These are phyloP conservation scores for Mormyrus lacerda DNA, from an alignment of 2,113 vertebrate species.

Conservation along the genomic window DNA sequence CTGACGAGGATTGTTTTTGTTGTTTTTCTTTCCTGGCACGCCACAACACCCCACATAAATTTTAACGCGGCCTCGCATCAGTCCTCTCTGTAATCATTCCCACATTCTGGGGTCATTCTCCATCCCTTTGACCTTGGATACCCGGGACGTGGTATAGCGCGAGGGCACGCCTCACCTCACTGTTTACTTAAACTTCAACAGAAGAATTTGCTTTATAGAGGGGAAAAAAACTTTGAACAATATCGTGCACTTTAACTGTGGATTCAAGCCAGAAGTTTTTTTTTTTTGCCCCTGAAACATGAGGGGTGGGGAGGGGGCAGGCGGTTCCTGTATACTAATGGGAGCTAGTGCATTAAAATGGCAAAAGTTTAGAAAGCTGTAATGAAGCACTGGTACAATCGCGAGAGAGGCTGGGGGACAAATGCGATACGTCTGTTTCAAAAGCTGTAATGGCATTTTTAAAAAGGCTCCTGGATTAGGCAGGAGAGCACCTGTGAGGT, in stretches of 20 bases:
- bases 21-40: constrained; percentile 25
- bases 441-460: neutral
- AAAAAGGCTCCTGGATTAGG: neutral
- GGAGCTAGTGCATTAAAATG: neutral
- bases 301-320: neutral
- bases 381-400: neutral
- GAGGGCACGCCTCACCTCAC: neutral
- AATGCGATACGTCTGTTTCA: neutral
- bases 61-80: constrained; percentile 38
- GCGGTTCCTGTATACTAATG: neutral
- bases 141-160: neutral
- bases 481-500: neutral
- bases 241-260: neutral
- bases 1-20: constrained; percentile 20
- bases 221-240: neutral
- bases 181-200: neutral
- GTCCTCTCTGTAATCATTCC: constrained; percentile 24
- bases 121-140: constrained; percentile 5
- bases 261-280: neutral
- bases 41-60: constrained; percentile 32
- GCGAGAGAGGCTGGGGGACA: neutral
- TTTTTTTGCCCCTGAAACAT: neutral
- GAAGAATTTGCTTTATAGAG: neutral
- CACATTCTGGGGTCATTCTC: neutral
- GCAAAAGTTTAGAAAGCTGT: neutral